Evolutionary conservation across 2,113 vertebrate species (phyloP).

Genomic region (Phaetusa simplex): DNA sequence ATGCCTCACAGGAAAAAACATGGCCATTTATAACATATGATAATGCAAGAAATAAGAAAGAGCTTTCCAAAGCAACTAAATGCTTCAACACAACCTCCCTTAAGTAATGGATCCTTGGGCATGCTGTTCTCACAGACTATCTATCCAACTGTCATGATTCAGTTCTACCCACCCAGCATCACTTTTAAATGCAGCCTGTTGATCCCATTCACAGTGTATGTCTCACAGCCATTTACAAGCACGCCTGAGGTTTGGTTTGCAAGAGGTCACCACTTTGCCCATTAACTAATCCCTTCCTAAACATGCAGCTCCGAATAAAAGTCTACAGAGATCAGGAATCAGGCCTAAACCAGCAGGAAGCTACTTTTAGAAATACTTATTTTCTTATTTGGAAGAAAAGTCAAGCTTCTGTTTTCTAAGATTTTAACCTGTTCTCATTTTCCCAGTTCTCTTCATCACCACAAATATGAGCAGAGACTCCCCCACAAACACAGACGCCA

Average conservation of each 20-base stretch:
- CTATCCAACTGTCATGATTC: background rate
- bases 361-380: background rate
- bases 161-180: background rate
- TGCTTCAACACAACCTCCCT: background rate
- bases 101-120: background rate
- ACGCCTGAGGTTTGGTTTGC: background rate
- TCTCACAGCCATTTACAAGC: background rate
- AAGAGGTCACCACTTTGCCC: background rate
- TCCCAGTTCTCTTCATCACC: background rate
- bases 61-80: background rate
- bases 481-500: background rate
- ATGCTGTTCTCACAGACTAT: background rate
- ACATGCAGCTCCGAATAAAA: background rate
- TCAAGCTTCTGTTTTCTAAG: background rate
- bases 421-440: background rate
- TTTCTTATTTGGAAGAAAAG: background rate
- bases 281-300: background rate
- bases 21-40: fast-evolving
- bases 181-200: background rate
- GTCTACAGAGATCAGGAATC: background rate
- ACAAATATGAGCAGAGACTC: background rate
- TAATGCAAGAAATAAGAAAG: background rate
- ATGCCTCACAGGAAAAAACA: background rate
- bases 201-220: background rate
- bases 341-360: background rate